phyloP scores from a whole-genome alignment of 2,113 vertebrate species.

The Chaenocephalus aceratus region DNA sequence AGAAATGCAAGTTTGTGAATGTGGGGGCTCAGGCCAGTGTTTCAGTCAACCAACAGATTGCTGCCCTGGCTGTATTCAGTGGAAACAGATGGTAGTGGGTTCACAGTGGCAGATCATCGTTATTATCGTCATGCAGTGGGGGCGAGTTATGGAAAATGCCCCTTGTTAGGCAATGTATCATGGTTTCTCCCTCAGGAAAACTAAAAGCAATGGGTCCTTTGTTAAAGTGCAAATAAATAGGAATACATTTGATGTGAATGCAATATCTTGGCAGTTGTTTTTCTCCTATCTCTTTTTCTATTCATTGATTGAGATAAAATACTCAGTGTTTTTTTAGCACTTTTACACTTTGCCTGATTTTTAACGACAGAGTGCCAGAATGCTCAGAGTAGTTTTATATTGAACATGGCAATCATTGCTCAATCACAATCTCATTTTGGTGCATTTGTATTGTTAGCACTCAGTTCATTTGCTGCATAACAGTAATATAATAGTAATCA shows the following conservation, averaged over 20 bases:
- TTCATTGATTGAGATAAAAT: conserved; percentile 16
- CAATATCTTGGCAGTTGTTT: not conserved
- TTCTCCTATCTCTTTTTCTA: not conserved
- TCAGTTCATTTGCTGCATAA: conserved; percentile 31
- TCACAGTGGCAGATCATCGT: conserved; percentile 50
- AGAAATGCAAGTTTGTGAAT: conserved; percentile 60
- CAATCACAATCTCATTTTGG: conserved; percentile 20
- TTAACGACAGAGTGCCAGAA: conserved; percentile 8
- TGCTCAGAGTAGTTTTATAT: conserved; percentile 10
- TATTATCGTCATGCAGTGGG: conserved; percentile 55
- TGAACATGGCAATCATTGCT: conserved; percentile 21
- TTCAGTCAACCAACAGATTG: conserved; percentile 58
- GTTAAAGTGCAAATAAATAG: not conserved
- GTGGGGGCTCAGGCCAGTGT: conserved; percentile 40
- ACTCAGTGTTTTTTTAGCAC: not conserved
- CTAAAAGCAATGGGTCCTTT: conserved; percentile 7
- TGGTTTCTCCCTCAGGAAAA: conserved; percentile 36
- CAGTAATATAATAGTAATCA: conserved; percentile 45
- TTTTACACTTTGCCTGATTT: conserved; percentile 15
- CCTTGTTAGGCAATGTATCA: conserved; percentile 27
- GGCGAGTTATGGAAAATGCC: conserved; percentile 60
- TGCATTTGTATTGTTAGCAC: conserved; percentile 38
- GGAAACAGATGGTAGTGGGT: conserved; percentile 73
- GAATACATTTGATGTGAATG: not conserved
- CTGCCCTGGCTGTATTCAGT: conserved; percentile 51